Evolutionary conservation across 1,140 invertebrate genomes (phyloP).

Genomic region (Ostrea denselamellosa): DNA sequence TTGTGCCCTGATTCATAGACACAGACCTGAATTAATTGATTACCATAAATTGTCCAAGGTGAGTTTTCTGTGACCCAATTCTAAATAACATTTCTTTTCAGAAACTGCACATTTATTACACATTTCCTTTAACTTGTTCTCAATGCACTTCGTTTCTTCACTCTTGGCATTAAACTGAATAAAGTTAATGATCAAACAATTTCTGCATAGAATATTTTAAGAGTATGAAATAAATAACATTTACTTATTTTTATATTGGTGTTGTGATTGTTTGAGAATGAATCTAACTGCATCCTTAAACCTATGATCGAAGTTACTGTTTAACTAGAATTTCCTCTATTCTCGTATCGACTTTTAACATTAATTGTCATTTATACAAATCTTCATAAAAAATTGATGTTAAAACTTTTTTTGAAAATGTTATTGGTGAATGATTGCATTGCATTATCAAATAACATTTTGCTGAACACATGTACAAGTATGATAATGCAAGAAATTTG

Average conservation of each 20-base stretch:
- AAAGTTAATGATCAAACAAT: not conserved
- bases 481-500: not conserved
- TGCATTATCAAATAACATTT: no score
- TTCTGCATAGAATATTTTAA: not conserved
- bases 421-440: no score
- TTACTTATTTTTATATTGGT: not conserved
- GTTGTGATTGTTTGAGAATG: not conserved
- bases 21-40: conserved; percentile 98
- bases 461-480: no score
- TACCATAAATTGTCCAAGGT: conserved; percentile 97
- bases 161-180: not conserved
- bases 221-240: no score
- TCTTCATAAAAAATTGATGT: no score
- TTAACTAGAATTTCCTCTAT: conserved; percentile 7
- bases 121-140: not conserved
- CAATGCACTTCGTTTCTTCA: not conserved
- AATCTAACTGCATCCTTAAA: not conserved
- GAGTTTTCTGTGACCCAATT: conserved; percentile 56
- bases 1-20: conserved; percentile 99
- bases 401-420: not conserved
- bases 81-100: not conserved
- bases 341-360: not conserved
- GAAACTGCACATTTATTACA: not conserved
- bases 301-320: not conserved
- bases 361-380: not conserved